Conservation (phyloP, 2,113 vertebrate species). For the Uropsilus gracilis region DNA sequence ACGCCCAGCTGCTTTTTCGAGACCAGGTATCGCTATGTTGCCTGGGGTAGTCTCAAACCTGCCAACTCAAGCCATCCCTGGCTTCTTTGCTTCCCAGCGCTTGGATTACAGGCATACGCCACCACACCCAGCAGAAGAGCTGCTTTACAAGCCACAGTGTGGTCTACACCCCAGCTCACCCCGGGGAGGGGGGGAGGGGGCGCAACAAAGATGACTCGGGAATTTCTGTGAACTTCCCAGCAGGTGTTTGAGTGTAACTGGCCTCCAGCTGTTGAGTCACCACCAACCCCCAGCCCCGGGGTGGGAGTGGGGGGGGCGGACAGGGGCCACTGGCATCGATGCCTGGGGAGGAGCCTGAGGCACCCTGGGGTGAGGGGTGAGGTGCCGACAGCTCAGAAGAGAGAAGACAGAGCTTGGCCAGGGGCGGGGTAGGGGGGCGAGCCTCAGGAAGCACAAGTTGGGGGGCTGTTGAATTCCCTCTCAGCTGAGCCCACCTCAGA, state of each 20-base stretch:
- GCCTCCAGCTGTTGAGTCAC: neutral
- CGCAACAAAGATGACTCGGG: constrained; percentile 62
- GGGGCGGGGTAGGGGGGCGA: neutral
- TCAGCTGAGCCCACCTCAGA: neutral
- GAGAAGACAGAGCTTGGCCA: too few relatives aligned
- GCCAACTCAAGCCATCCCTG: too few relatives aligned
- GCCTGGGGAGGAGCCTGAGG: neutral
- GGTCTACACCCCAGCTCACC: neutral
- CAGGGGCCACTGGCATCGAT: neutral
- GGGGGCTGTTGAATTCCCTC: neutral
- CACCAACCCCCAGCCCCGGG: neutral
- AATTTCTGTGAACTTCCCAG: constrained; percentile 58
- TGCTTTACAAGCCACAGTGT: neutral
- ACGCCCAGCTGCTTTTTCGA: too few relatives aligned
- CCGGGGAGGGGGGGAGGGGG: constrained; percentile 31
- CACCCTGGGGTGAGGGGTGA: fast-evolving
- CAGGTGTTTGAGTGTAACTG: constrained; percentile 40
- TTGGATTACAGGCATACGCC: too few relatives aligned
- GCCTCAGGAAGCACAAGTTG: neutral
- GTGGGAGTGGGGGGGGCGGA: too few relatives aligned
- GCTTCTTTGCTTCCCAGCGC: too few relatives aligned
- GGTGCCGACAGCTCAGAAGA: neutral
- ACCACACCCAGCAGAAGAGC: too few relatives aligned
- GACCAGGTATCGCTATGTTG: too few relatives aligned
- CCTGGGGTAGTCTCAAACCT: too few relatives aligned